phyloP scores from a whole-genome alignment of 2,113 vertebrate species.

The Cariama cristata region DNA sequence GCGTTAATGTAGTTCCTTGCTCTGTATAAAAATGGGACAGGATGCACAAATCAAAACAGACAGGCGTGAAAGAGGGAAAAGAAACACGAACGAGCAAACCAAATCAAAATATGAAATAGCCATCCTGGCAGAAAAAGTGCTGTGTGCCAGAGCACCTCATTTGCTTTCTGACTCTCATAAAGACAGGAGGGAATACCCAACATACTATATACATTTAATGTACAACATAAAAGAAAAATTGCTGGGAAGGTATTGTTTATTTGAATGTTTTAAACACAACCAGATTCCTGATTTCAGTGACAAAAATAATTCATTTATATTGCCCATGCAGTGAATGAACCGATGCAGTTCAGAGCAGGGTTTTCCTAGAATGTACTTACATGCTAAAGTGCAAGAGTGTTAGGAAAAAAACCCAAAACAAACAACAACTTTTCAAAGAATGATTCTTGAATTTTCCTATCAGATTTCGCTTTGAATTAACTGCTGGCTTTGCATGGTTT shows the following conservation, averaged over 20 bases:
- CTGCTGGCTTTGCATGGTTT: not conserved
- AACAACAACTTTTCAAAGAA: not conserved
- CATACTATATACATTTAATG: not conserved
- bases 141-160: not conserved
- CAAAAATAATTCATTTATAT: not conserved
- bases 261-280: not conserved
- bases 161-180: not conserved
- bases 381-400: not conserved
- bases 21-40: not conserved
- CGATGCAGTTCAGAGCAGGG: not conserved
- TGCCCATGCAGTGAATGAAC: not conserved
- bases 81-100: slow-evolving; percentile 11
- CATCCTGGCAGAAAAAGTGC: not conserved
- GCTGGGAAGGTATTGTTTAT: not conserved
- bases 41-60: slow-evolving; percentile 51
- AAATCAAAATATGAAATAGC: not conserved
- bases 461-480: not conserved
- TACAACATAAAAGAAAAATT: not conserved
- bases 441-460: not conserved
- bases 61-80: slow-evolving; percentile 28
- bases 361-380: not conserved
- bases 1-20: not conserved
- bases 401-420: not conserved
- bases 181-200: not conserved
- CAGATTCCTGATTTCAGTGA: not conserved